Percentiles rank a stretch among this genome's conserved stretches.
These are phyloP conservation scores for Tachysurus vachellii DNA, from an alignment of 2,113 vertebrate species.

Conservation along the genomic window DNA sequence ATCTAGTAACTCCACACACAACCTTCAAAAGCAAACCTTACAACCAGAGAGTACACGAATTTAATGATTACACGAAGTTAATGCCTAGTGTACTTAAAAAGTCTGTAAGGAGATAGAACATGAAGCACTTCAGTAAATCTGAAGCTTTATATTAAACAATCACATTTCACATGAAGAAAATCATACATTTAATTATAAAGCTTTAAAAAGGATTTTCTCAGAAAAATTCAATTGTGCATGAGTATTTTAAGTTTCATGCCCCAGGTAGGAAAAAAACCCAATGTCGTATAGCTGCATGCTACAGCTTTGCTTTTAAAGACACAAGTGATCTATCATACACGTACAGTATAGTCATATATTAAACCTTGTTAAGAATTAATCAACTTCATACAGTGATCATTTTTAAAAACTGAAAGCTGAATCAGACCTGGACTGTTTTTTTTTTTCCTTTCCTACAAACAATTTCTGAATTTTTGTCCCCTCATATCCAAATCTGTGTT, in stretches of 20 bases:
- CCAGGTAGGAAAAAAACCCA: neutral
- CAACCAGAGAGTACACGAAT: neutral
- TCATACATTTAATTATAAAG: neutral
- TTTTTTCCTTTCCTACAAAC: neutral
- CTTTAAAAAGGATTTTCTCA: neutral
- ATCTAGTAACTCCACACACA: neutral
- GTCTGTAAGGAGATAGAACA: neutral
- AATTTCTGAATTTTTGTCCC: neutral
- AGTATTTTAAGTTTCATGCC: neutral
- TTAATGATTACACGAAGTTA: too few species aligned
- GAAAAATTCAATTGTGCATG: neutral
- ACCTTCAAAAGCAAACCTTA: neutral
- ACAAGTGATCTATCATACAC: neutral
- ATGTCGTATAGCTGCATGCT: neutral
- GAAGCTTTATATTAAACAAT: neutral
- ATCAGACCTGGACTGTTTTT: neutral
- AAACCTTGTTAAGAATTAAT: neutral
- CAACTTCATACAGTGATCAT: neutral
- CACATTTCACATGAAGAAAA: neutral
- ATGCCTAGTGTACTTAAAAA: neutral
- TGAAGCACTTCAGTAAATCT: neutral
- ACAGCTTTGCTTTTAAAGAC: neutral
- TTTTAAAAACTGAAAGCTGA: neutral
- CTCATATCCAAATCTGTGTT: neutral
- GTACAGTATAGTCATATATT: neutral